Evolutionary conservation across 2,797 vertebrate species (phyloP), one percentile per base, ranked within the genome.

Genomic region (Hybognathus amarus): DNA sequence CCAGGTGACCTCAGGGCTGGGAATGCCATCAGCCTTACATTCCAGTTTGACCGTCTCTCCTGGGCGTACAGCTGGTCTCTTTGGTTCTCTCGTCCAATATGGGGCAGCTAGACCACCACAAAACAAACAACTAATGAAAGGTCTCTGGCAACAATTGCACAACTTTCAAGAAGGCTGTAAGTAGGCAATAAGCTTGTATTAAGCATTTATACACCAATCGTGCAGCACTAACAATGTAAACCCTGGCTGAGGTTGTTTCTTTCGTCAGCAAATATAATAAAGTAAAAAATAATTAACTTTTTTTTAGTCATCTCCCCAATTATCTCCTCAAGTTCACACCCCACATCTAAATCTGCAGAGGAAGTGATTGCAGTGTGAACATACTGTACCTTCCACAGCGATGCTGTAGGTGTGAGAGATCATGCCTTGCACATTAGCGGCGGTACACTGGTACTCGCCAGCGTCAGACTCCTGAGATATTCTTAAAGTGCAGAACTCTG

Each of bases 371-470:
- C 47, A 40, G 70, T 75, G 50, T 71, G 33, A 75, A 15, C 30
- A 50, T 74, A 66, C 96, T 96, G 30, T 70, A 95, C 97, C 97
- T 90, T 98, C 96, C 59, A 98, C 97, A 0, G 92, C 93, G 89
- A 98, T 82, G 0, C 87, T 92, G 92, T 96, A 98, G 69, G 89
- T 93, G 86, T 96, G 96, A 13, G 69, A 91, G 76, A 84, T 77
- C 20, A 77, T 94, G 87, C 97, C 97, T 74, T 96, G 94, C 0
- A 91, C 75, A 90, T 98, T 98, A 80, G 87, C 92, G 42, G 96
- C 96, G 12, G 92, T 92, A 82, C 97, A 98, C 87, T 95, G 95
- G 89, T 98, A 98, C 71, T 97, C 96, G 17, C 97, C 97, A 0
- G 92, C 93, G 0, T 98, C 97, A 2, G 93, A 94, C 85, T 96